These are phyloP conservation scores for Tetramorium simillimum DNA, from an alignment of 1,140 invertebrate species.

Conservation along the genomic window DNA sequence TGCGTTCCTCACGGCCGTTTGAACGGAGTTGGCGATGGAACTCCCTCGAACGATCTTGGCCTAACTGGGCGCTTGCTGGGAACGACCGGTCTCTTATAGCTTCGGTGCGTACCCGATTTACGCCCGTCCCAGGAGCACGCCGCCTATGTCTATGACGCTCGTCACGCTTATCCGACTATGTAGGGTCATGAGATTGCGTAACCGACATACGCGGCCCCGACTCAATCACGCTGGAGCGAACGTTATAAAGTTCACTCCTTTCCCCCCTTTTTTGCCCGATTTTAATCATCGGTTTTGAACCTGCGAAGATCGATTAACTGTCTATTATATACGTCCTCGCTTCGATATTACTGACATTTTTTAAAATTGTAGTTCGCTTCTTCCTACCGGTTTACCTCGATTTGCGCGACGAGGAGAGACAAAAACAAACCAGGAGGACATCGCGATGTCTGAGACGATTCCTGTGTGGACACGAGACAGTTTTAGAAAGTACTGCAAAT, in stretches of 20 bases:
- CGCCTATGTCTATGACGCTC: slow-evolving; percentile 30
- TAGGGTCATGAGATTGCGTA: slow-evolving; percentile 40
- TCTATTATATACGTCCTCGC: neutral
- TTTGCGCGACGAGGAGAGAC: too few relatives aligned
- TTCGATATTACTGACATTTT: neutral
- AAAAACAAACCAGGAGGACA: neutral
- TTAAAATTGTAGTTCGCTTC: neutral
- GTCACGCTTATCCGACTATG: slow-evolving; percentile 48
- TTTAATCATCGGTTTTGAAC: neutral
- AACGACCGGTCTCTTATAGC: slow-evolving; percentile 64
- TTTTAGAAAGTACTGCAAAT: slow-evolving; percentile 34
- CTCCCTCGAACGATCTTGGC: slow-evolving; percentile 64
- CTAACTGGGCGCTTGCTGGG: slow-evolving; percentile 39
- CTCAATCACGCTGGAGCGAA: neutral
- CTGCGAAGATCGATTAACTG: neutral
- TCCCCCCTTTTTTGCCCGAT: slow-evolving; percentile 8
- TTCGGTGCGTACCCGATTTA: slow-evolving; percentile 38
- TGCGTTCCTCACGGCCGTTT: slow-evolving; percentile 23
- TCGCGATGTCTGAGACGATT: neutral
- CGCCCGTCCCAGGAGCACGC: slow-evolving; percentile 7
- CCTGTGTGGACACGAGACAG: neutral
- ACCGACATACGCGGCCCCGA: neutral
- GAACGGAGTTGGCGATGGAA: slow-evolving; percentile 56
- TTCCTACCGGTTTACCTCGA: neutral
- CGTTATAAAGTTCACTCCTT: slow-evolving; percentile 12